These are phyloP conservation scores for Blera fallax DNA, from an alignment of 2,888 invertebrate genomes.

Conservation along the genomic window DNA sequence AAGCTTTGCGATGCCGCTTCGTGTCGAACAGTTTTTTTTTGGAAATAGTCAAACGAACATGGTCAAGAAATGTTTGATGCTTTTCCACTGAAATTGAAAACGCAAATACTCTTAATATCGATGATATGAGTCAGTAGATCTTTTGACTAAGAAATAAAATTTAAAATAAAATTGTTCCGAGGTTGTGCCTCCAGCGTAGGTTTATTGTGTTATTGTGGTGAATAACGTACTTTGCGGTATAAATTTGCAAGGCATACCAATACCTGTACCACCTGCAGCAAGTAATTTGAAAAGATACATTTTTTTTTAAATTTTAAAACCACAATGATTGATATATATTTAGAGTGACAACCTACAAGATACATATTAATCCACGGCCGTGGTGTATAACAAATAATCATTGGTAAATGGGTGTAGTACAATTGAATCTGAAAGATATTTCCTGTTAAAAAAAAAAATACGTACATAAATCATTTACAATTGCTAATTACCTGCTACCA, in stretches of 20 bases:
- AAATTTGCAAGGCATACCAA: slow-evolving; percentile 4
- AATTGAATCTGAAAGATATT: slow-evolving; percentile 37
- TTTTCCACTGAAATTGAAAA: slow-evolving; percentile 5
- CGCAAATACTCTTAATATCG: slow-evolving; percentile 14
- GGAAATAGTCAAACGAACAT: slow-evolving; percentile 22
- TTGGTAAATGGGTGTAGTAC: slow-evolving; percentile 56
- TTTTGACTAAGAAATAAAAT: slow-evolving; percentile 13
- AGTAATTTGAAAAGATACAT: slow-evolving; percentile 5
- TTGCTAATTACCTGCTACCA: slow-evolving; percentile 50
- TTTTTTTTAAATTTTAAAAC: not conserved
- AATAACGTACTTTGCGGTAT: slow-evolving; percentile 32
- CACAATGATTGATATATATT: slow-evolving; percentile 31
- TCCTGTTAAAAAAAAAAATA: slow-evolving; percentile 48
- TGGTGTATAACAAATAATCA: slow-evolving; percentile 31
- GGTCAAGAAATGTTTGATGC: not conserved
- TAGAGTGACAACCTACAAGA: slow-evolving; percentile 23
- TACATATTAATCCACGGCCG: slow-evolving; percentile 44
- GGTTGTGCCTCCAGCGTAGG: slow-evolving; percentile 50
- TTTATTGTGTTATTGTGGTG: slow-evolving; percentile 1
- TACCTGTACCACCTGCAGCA: slow-evolving; percentile 44
- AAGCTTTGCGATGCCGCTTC: slow-evolving; percentile 24
- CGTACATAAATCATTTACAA: slow-evolving; percentile 12
- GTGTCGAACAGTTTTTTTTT: slow-evolving; percentile 13
- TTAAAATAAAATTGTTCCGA: slow-evolving; percentile 44
- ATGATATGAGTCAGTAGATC: slow-evolving; percentile 28